A percentile compares a stretch with the other conserved stretches of the same genome.
Evolutionary conservation across 2,888 invertebrate species (phyloP).

Genomic region (Leptinotarsa haldemani): DNA sequence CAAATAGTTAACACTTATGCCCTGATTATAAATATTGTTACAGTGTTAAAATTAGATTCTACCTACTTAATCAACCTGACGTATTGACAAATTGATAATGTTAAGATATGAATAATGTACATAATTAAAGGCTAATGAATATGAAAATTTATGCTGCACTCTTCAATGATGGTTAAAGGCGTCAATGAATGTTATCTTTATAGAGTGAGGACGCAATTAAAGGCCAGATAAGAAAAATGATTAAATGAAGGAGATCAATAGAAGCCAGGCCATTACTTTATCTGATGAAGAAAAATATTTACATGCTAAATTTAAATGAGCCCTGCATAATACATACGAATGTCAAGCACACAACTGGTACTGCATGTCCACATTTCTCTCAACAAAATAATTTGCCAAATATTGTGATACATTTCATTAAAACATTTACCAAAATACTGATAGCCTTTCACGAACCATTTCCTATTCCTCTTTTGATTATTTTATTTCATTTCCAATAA

Average conservation of each 20-base stretch:
- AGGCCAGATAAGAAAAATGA: background rate
- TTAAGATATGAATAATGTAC: background rate
- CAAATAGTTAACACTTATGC: too few relatives aligned
- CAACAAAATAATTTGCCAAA: background rate
- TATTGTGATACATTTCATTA: background rate
- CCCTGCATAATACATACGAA: slow-evolving; percentile 8
- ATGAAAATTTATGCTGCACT: background rate
- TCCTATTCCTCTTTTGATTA: slow-evolving; percentile 10
- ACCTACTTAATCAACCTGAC: too few relatives aligned
- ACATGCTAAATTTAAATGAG: background rate
- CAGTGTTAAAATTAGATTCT: too few relatives aligned
- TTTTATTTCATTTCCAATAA: background rate
- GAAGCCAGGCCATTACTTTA: background rate
- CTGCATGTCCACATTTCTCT: background rate
- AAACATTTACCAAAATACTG: slow-evolving; percentile 1
- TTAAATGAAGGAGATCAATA: background rate
- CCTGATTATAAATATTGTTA: too few relatives aligned
- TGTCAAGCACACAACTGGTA: background rate
- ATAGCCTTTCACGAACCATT: slow-evolving; percentile 5
- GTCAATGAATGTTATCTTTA: background rate
- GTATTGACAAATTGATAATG: too few relatives aligned
- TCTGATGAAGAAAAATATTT: background rate
- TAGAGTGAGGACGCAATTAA: background rate
- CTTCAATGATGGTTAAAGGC: background rate
- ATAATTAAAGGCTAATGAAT: background rate